phyloP scores from a whole-genome alignment of 2,888 invertebrate species.

The Epistrophella euchroma region DNA sequence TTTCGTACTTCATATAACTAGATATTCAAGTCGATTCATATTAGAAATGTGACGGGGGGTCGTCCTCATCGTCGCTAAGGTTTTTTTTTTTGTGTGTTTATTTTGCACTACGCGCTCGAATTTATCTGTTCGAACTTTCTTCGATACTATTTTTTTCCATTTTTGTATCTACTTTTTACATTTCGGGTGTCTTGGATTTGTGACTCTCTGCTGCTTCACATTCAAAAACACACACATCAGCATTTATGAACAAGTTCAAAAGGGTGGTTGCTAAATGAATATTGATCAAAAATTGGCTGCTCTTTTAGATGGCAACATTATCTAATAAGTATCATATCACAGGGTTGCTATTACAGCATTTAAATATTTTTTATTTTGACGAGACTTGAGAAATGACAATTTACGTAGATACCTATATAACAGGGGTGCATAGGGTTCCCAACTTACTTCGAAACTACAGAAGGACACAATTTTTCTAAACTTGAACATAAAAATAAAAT shows the following conservation, averaged over 20 bases:
- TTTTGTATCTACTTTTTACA: not conserved
- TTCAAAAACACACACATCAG: constrained; percentile 9
- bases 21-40: constrained; percentile 34
- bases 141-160: not conserved
- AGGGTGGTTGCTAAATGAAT: constrained; percentile 39
- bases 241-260: not conserved
- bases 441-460: too few relatives aligned
- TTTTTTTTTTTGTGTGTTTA: constrained; percentile 25
- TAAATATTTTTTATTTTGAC: not conserved
- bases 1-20: constrained; percentile 39
- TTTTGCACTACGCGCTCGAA: constrained; percentile 19
- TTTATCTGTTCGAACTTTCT: constrained; percentile 46
- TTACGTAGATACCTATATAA: too few relatives aligned
- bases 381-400: too few relatives aligned
- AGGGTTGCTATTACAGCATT: constrained; percentile 41
- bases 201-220: constrained; percentile 1
- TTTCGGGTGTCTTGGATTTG: constrained; percentile 31
- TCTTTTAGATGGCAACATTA: constrained; percentile 29
- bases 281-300: constrained; percentile 56
- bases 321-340: not conserved
- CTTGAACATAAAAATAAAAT: too few relatives aligned
- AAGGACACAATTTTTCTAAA: too few relatives aligned
- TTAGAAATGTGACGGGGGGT: not conserved
- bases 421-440: too few relatives aligned
- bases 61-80: not conserved